Conservation (phyloP, 2,113 vertebrate species). For the Rhea pennata region DNA sequence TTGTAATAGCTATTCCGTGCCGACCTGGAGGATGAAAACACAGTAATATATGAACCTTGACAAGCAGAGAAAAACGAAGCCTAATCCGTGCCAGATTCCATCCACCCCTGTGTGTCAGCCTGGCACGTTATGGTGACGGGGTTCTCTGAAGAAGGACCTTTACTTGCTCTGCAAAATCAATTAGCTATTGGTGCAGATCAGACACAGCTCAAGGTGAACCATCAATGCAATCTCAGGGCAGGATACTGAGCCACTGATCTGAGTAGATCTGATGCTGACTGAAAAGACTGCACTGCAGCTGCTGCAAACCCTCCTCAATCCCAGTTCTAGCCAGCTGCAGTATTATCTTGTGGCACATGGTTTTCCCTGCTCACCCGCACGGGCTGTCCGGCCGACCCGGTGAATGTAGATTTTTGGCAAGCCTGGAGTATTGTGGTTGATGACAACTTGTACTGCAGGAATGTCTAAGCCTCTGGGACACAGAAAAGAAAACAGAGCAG, state of each 20-base stretch:
- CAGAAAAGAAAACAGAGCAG: neutral
- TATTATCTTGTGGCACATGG: rapidly evolving
- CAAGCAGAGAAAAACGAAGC: neutral
- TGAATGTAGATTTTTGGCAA: constrained; percentile 96
- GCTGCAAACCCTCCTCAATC: neutral
- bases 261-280: rapidly evolving
- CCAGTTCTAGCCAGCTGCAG: neutral
- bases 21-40: constrained; percentile 76
- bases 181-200: neutral
- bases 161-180: neutral
- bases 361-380: constrained; percentile 83
- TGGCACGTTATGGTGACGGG: rapidly evolving
- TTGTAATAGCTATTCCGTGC: constrained; percentile 87
- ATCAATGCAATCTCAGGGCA: rapidly evolving
- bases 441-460: constrained; percentile 92
- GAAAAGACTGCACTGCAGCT: neutral
- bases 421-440: constrained; percentile 96
- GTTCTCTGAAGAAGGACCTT: neutral
- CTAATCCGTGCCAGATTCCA: neutral
- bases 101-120: neutral
- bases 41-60: rapidly evolving
- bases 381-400: constrained; percentile 91
- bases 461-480: constrained; percentile 90
- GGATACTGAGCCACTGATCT: rapidly evolving
- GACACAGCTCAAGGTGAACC: neutral